Conservation (phyloP, 2,113 vertebrate species). For the Grantiella picta region DNA sequence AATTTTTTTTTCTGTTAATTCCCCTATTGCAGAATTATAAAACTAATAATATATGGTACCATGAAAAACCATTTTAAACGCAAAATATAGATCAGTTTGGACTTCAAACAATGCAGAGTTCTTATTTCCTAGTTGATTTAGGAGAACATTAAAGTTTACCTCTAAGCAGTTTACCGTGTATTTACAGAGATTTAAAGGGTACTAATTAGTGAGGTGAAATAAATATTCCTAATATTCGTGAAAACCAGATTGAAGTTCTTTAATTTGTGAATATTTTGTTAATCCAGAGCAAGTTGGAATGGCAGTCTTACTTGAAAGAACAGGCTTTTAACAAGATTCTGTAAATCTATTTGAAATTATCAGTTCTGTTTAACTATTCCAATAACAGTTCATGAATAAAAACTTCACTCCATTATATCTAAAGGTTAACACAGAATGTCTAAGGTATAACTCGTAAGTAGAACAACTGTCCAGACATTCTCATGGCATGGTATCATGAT, state of each 20-base stretch:
- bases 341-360: neutral
- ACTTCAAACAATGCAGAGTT: neutral
- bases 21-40: neutral
- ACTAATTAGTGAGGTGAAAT: neutral
- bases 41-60: neutral
- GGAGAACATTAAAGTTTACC: neutral
- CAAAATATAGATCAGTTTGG: neutral
- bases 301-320: neutral
- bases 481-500: neutral
- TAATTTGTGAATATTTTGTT: neutral
- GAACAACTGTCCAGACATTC: neutral
- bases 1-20: neutral
- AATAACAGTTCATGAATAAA: neutral
- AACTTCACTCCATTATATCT: neutral
- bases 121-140: neutral
- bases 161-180: neutral
- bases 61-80: neutral
- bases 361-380: neutral
- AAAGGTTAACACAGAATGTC: neutral
- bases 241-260: neutral
- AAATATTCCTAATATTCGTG: neutral
- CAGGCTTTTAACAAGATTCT: neutral
- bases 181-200: neutral
- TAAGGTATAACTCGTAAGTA: neutral
- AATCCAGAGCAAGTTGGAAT: neutral